Evolutionary conservation across 2,888 invertebrate genomes (phyloP), one percentile per base, ranked within the genome.

Genomic region (Cybosia mesomella): DNA sequence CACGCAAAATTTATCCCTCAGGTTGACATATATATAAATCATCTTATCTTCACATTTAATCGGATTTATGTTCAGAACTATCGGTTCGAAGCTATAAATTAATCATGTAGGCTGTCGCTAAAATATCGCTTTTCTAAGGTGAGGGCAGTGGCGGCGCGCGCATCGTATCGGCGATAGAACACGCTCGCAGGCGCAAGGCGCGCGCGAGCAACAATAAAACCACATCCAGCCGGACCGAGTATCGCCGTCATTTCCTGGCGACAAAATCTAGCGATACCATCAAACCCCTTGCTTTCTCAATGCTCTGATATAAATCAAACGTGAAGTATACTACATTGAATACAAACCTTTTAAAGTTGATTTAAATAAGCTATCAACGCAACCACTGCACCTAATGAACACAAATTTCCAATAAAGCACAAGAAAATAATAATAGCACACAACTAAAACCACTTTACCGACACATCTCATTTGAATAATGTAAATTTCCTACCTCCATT

Each of bases 81-180:
- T 90, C 86, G 89, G 92, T 91, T 88, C 87, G 79, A 86, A 80
- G 87, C 92, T 86, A 94, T 94, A 94, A 94, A 94, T 94, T 93
- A 94, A 94, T 94, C 94, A 94, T 94, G 94, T 94, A 91, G 86
- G 89, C 93, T 92, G 93, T 94, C 94, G 93, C 93, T 93, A 91
- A 94, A 93, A 92, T 94, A 92, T 93, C 87, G 92, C 90, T 88
- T 90, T 93, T 87, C 88, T 87, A 84, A 85, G 85, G 87, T 86
- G 89, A 85, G 85, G 82, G 80, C 78, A 76, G 72, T 83, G 85
- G 88, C 87, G 86, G 89, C 86, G 89, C 87, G 80, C 89, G 89
- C 92, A 87, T 90, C 91, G 88, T 78, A 85, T 80, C 84, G 87
- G 86, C 87, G 89, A 85, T 87, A 88, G 89, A 88, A 91, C 92